Conservation (phyloP, 2,888 invertebrate species). For the Pammene aurita region DNA sequence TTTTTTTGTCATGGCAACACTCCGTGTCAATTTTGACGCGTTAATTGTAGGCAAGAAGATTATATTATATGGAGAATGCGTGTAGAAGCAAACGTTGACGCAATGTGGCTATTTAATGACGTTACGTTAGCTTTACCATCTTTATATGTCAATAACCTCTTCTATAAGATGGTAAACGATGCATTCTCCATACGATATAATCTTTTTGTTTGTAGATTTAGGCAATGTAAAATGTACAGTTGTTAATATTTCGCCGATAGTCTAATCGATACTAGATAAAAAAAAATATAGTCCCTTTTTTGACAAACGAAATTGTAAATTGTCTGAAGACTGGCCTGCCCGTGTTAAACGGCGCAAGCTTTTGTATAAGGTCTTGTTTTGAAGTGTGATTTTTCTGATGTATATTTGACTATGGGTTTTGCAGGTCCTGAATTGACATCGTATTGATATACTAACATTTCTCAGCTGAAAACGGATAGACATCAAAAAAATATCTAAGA, state of each 20-base stretch:
- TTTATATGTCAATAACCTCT: no score
- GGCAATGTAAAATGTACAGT: conserved; percentile 51
- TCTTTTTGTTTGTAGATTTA: background rate
- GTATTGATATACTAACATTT: background rate
- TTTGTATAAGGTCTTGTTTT: conserved; percentile 30
- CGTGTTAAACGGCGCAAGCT: conserved; percentile 26
- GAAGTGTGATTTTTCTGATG: conserved; percentile 31
- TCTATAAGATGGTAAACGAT: no score
- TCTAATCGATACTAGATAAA: conserved; percentile 52
- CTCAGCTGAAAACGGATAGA: background rate
- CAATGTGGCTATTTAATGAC: no score
- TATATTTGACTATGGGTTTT: conserved; percentile 38
- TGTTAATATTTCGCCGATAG: conserved; percentile 53
- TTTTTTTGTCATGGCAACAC: conserved; percentile 43
- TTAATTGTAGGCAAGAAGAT: conserved; percentile 11
- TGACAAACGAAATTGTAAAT: conserved; percentile 38
- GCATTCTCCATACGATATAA: no score
- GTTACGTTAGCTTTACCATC: no score
- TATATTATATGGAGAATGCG: no score
- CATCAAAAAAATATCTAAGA: no score
- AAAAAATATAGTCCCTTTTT: conserved; percentile 26
- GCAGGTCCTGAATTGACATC: background rate
- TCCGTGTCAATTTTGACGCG: conserved; percentile 13
- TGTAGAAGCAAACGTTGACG: no score
- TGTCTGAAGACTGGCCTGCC: conserved; percentile 35